Percentiles rank a stretch among this genome's conserved stretches.
Conservation (phyloP, 2,888 invertebrate genomes). For the Drosophila bunnanda region DNA sequence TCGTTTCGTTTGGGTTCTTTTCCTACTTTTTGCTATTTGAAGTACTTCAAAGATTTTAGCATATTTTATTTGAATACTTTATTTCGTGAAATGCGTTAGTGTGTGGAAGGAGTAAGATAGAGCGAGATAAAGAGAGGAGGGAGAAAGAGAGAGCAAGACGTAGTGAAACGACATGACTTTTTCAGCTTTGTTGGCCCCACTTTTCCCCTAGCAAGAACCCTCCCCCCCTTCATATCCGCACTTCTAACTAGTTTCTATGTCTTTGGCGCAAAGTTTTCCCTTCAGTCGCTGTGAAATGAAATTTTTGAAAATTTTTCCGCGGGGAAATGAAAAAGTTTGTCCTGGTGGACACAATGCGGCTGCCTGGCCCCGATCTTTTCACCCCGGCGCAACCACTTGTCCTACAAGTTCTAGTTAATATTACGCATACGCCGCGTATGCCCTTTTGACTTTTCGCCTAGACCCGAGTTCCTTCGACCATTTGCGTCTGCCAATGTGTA, state of each 20-base stretch:
- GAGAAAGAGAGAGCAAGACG: background rate
- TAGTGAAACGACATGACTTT: slow-evolving; percentile 65
- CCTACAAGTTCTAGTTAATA: slow-evolving; percentile 69
- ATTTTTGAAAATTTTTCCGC: slow-evolving; percentile 80
- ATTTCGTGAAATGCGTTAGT: slow-evolving; percentile 74
- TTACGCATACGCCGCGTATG: slow-evolving; percentile 74
- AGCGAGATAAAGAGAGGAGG: slow-evolving; percentile 3
- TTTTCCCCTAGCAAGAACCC: slow-evolving; percentile 10
- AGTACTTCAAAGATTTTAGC: slow-evolving; percentile 81
- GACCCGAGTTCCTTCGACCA: slow-evolving; percentile 38
- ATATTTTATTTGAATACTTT: slow-evolving; percentile 81
- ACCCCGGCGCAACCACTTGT: slow-evolving; percentile 23
- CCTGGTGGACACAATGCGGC: slow-evolving; percentile 77
- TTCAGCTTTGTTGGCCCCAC: slow-evolving; percentile 68
- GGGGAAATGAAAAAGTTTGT: slow-evolving; percentile 81
- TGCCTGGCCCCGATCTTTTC: slow-evolving; percentile 49
- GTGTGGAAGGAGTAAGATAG: slow-evolving; percentile 22
- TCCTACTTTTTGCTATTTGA: slow-evolving; percentile 75
- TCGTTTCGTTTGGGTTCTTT: slow-evolving; percentile 51
- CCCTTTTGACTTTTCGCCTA: slow-evolving; percentile 75
- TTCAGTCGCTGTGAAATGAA: slow-evolving; percentile 77
- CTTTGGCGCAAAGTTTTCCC: slow-evolving; percentile 77
- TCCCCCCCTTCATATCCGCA: slow-evolving; percentile 35
- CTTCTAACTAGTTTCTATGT: slow-evolving; percentile 79
- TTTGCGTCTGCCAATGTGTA: slow-evolving; percentile 71